These are phyloP conservation scores for Pseudomugil tenellus DNA, from an alignment of 2,797 vertebrate genomes.

Conservation along the genomic window DNA sequence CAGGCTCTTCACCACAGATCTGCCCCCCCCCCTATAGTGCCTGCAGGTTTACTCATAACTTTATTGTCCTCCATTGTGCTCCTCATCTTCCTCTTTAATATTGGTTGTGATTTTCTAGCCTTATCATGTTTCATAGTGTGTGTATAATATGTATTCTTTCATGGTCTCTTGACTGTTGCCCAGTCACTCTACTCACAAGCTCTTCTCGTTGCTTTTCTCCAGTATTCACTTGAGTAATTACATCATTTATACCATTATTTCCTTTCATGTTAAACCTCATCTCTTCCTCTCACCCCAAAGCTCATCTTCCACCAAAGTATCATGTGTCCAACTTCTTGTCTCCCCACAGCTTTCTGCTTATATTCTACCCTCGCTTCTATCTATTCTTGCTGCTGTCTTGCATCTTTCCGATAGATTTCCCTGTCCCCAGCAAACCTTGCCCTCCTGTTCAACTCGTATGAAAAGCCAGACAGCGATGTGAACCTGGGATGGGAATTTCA, in stretches of 20 bases:
- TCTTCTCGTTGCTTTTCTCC: constrained; percentile 47
- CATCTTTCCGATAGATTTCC: neutral
- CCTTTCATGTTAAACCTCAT: constrained; percentile 47
- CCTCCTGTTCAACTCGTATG: constrained; percentile 20
- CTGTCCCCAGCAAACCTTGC: constrained; percentile 6
- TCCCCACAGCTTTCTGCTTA: constrained; percentile 4
- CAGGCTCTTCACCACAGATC: constrained; percentile 18
- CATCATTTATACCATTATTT: constrained; percentile 55
- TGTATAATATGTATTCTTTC: constrained; percentile 69
- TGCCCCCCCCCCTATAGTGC: constrained; percentile 31
- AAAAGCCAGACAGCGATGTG: constrained; percentile 1
- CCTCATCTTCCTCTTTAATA: constrained; percentile 45
- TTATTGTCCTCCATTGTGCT: constrained; percentile 33
- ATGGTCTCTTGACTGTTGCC: constrained; percentile 54
- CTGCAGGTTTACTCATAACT: constrained; percentile 26
- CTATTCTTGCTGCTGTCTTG: neutral
- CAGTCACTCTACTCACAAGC: constrained; percentile 47
- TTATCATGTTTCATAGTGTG: constrained; percentile 40
- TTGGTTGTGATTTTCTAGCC: constrained; percentile 56
- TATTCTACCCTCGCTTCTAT: neutral
- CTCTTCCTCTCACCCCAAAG: constrained; percentile 45
- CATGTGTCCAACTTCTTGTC: constrained; percentile 17
- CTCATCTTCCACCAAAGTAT: constrained; percentile 13
- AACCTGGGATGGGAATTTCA: neutral
- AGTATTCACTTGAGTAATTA: constrained; percentile 63